Conservation (phyloP, 2,113 vertebrate genomes). For the Pao palembangensis region DNA sequence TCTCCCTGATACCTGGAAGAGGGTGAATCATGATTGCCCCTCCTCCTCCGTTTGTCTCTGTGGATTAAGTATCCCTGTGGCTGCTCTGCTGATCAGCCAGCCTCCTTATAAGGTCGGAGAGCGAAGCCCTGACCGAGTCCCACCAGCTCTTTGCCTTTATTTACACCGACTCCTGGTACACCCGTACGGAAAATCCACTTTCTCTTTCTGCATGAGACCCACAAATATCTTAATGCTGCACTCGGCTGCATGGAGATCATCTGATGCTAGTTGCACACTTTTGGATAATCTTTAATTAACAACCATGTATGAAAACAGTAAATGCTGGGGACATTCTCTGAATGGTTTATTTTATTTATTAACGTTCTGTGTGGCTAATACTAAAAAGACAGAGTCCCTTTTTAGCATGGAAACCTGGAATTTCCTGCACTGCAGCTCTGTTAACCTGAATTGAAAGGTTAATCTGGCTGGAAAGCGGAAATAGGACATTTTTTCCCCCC, state of each 20-base stretch:
- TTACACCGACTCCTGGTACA: slow-evolving; percentile 62
- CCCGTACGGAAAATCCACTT: slow-evolving; percentile 51
- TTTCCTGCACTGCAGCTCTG: slow-evolving; percentile 62
- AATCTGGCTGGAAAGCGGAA: slow-evolving; percentile 68
- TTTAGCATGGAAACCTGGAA: slow-evolving; percentile 53
- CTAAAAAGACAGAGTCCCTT: slow-evolving; percentile 29
- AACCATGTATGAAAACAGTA: slow-evolving; percentile 7
- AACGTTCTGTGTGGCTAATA: neutral
- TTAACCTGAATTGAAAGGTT: slow-evolving; percentile 72
- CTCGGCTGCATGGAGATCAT: no score
- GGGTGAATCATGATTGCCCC: slow-evolving; percentile 17
- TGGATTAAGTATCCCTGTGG: slow-evolving; percentile 67
- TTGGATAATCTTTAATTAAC: neutral
- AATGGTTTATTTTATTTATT: no score
- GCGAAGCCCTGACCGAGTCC: slow-evolving; percentile 41
- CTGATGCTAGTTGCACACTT: no score
- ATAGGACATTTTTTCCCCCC: slow-evolving; percentile 54
- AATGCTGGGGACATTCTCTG: slow-evolving; percentile 6
- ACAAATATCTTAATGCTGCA: slow-evolving; percentile 23
- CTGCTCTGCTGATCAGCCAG: slow-evolving; percentile 57
- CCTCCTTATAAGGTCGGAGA: slow-evolving; percentile 74
- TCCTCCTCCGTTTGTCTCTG: slow-evolving; percentile 65
- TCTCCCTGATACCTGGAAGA: no score
- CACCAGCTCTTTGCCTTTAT: slow-evolving; percentile 60
- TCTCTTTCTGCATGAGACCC: slow-evolving; percentile 29